Evolutionary conservation across 2,888 invertebrate genomes (phyloP), one percentile per base, ranked within the genome.

Genomic region (Timema cristinae): DNA sequence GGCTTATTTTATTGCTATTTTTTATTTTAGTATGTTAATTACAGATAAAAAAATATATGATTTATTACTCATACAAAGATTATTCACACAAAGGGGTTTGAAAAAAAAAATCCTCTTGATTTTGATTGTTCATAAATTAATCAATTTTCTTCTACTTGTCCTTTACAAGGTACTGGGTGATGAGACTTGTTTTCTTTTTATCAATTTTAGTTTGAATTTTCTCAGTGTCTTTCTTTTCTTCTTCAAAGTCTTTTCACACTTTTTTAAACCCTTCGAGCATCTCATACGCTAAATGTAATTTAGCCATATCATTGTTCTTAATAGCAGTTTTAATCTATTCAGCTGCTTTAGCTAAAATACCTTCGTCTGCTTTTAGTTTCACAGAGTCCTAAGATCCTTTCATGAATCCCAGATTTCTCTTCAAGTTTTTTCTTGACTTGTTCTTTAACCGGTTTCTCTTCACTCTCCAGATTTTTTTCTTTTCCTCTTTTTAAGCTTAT

Each of bases 1-100:
- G 56, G 7, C 54, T 4, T 15, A 6, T 56, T 56, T 56, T 56
- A 1, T 6, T 56, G n/a, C n/a, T n/a, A n/a, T n/a, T n/a, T n/a
- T 32, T 32, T 32, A 1, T 32, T 32, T 32, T 32, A 32, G 32
- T 2, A 32, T 32, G 32, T 32, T 32, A 1, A 32, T 32, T 32
- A 4, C 32, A 2, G 32, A 32, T 32, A 32, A 1, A 32, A 1
- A 49, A 16, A 8, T 32, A 2, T 66, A 47, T 16, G 1, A 66
- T 6, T 16, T 8, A 72, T 15, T 71, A 63, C 48, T 47, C 10
- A 49, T 68, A 51, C 67, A 67, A n/a, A 7, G 66, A 56, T 71
- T 66, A 61, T 48, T 50, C n/a, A 56, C 71, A 59, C 69, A 69
- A 71, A 13, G n/a, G n/a, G n/a, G n/a, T 2, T 54, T 54, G 1